Percentiles rank a stretch among this genome's conserved stretches.
Evolutionary conservation across 2,888 invertebrate species (phyloP).

Genomic region (Calephelis perditalis): DNA sequence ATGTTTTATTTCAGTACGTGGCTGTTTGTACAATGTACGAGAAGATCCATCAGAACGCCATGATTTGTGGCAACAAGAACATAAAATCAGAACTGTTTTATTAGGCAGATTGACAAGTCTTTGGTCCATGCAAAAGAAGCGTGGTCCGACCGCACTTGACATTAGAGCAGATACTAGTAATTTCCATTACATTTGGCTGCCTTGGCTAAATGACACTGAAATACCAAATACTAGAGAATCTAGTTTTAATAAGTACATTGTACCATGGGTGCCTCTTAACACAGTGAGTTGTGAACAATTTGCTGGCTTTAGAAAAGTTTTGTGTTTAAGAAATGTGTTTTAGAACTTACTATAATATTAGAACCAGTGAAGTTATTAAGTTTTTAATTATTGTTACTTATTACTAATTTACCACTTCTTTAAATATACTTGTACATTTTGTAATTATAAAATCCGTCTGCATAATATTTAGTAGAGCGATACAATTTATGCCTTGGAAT

Average conservation of each 20-base stretch:
- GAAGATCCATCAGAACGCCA: constrained; percentile 89
- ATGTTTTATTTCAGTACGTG: constrained; percentile 64
- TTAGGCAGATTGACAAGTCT: constrained; percentile 60
- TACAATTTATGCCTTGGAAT: too few relatives aligned
- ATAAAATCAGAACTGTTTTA: constrained; percentile 62
- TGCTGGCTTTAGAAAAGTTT: constrained; percentile 53
- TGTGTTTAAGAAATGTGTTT: constrained; percentile 59
- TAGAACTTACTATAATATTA: constrained; percentile 29
- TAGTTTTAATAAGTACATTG: constrained; percentile 4
- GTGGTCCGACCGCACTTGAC: constrained; percentile 60
- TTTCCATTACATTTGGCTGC: constrained; percentile 85
- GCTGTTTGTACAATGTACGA: constrained; percentile 87
- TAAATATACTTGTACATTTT: too few relatives aligned
- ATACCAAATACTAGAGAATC: not conserved
- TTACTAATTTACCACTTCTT: too few relatives aligned
- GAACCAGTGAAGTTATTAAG: not conserved
- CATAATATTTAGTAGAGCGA: too few relatives aligned
- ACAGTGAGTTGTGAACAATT: constrained; percentile 49
- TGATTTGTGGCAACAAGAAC: constrained; percentile 78
- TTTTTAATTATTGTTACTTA: not conserved
- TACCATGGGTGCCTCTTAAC: constrained; percentile 39
- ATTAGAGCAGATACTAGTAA: constrained; percentile 82
- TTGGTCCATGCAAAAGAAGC: constrained; percentile 68
- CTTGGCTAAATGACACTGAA: constrained; percentile 61
- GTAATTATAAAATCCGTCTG: too few relatives aligned